Evolutionary conservation across 2,888 invertebrate species (phyloP).

Genomic region (Aleiodes alternator): DNA sequence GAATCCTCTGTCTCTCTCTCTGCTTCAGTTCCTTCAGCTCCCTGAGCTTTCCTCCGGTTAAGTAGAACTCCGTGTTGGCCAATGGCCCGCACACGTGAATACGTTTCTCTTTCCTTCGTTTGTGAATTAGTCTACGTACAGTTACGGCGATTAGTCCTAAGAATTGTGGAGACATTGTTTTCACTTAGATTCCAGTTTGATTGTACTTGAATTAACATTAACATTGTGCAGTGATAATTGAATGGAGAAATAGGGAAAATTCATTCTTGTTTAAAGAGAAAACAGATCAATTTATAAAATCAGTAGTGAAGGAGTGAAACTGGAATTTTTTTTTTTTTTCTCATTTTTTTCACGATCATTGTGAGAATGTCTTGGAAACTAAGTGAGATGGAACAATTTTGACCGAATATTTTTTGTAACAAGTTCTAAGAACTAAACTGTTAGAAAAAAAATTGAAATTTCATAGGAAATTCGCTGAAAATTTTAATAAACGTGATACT

Average conservation of each 20-base stretch:
- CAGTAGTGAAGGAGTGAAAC: no score
- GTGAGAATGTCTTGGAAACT: no score
- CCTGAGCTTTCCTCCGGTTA: not conserved
- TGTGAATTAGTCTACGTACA: not conserved
- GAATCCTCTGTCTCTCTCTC: slow-evolving; percentile 9
- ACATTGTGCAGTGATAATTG: not conserved
- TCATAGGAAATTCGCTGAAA: no score
- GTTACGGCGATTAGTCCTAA: not conserved
- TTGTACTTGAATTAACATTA: not conserved
- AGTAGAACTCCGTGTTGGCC: slow-evolving; percentile 27
- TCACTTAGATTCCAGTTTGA: slow-evolving; percentile 1
- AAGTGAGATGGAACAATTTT: no score
- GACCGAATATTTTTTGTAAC: no score
- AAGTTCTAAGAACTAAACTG: no score
- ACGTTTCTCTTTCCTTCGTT: slow-evolving; percentile 15
- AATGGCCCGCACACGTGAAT: slow-evolving; percentile 24
- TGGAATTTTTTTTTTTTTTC: no score
- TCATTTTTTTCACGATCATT: no score
- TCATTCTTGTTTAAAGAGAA: no score
- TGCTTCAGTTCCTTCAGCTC: slow-evolving; percentile 2
- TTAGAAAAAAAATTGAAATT: no score
- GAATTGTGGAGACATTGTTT: not conserved
- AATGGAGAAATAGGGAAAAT: not conserved
- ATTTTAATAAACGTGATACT: no score
- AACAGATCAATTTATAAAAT: no score